Evolutionary conservation across 2,888 invertebrate genomes (phyloP), one percentile per base, ranked within the genome.

Genomic region (Eupithecia pulchellata): DNA sequence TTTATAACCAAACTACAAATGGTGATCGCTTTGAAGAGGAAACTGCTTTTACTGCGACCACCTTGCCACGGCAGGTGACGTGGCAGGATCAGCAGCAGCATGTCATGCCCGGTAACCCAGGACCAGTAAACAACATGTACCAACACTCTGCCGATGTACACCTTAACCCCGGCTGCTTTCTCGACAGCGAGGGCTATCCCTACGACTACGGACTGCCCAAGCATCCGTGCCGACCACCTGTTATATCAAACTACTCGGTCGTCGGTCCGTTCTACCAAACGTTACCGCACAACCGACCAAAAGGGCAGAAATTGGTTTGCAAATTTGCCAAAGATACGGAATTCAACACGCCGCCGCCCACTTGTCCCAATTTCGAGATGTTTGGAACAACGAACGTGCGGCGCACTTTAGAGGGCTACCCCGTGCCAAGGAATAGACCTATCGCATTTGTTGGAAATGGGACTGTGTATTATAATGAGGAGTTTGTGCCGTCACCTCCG

Each of bases 361-460:
- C 88, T 66, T 92, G 92, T 78, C 85, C 89, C 75, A 92, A 91
- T 86, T 91, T 90, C 73, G 94, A 94, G 79, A 86, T 88, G 75
- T 92, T 92, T 76, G 91, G 88, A 76, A 91, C 93, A 66, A 87
- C 92, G 58, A 96, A 96, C 84, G 95, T 97, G 64, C 95, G 97
- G 76, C 97, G 97, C 84, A 97, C 97, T 5, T 96, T 96, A 68
- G 97, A 97, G 79, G 97, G 97, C 11, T 97, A 97, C 87, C 97
- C 97, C 0, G 95, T 95, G 66, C 95, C 95, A 70, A 89, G 92
- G 55, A 93, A 91, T 80, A 90, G 94, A 68, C 94, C 92, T 78
- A 94, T 95, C 67, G 94, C 94, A 17, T 91, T 92, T 74, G 91
- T 92, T 1, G 93, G 93, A 14, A 93, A 93, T 69, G 93, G 92